Base-by-base conservation (phyloP, 2,113 vertebrate species). In the Terrapene triunguis region DNA sequence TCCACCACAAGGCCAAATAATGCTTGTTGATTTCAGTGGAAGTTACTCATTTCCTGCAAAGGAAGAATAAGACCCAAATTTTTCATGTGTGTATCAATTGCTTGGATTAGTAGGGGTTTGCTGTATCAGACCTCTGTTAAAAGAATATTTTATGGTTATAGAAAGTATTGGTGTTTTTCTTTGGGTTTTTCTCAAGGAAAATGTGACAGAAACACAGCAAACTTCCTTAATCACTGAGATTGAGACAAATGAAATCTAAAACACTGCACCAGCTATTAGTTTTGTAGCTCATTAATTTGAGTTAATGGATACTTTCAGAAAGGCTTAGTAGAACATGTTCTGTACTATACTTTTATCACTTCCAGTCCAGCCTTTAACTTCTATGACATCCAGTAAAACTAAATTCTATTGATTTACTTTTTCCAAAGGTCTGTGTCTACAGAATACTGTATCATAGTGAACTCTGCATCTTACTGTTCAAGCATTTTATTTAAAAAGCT, bases 391-490 rank as follows among this genome's bases (percentile, higher is more conserved):
- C 11, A 53, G 7, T 65, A 76, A 96, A 94, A 94, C 24, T 83
- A 29, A 80, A 92, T 87, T 81, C 72, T 97, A 94, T 87, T 94
- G 86, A 96, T 92, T 93, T 91, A 65, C 8, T 86, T 79, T 91
- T 94, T 93, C 32, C 50, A 93, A 85, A 94, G 74, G 88, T 84
- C 88, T 93, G 19, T 97, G 29, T 89, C 54, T 83, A 92, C 72
- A 47, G 69, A 94, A 85, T 82, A 38, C 32, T 21, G 2, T 85
- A 50, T 95, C 8, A 5, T 6, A 89, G 16, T 85, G 72, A 95
- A 51, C n/a, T 83, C 62, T 95, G 48, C 44, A 84, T 97, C 59
- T 96, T 95, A 53, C n/a, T 80, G 21, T 32, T 88, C n/a, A 65
- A 82, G 35, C n/a, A 14, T 14, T 89, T 96, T 76, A 91, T 97